A percentile compares a stretch with the other conserved stretches of the same genome.
phyloP scores from a whole-genome alignment of 2,888 invertebrate genomes.

The Lithophane semibrunnea region DNA sequence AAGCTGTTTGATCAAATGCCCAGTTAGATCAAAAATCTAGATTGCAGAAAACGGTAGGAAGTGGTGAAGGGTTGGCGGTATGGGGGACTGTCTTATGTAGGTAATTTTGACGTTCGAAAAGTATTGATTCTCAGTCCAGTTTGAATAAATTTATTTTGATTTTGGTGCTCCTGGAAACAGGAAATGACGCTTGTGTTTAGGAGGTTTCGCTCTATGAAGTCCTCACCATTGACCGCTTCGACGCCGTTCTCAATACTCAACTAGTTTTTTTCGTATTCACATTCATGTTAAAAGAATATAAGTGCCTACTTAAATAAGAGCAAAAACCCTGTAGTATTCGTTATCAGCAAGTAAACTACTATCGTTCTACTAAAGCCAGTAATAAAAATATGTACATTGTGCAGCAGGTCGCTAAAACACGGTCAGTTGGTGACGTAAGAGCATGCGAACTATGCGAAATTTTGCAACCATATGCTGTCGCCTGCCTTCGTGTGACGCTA shows the following conservation, averaged over 20 bases:
- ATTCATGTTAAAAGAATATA: too few relatives aligned
- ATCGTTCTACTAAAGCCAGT: slow-evolving; percentile 10
- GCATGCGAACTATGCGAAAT: slow-evolving; percentile 55
- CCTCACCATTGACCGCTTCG: too few relatives aligned
- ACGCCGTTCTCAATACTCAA: neutral
- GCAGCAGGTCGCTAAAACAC: slow-evolving; percentile 41
- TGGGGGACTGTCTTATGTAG: too few relatives aligned
- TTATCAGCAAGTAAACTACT: slow-evolving; percentile 6
- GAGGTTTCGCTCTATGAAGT: neutral
- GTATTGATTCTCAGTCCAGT: too few relatives aligned
- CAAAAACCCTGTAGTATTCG: neutral
- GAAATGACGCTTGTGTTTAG: neutral
- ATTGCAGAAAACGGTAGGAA: neutral
- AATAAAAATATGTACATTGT: slow-evolving; percentile 55
- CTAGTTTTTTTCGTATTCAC: neutral
- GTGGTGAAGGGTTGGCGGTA: too few relatives aligned
- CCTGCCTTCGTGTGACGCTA: slow-evolving; percentile 21
- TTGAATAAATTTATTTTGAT: too few relatives aligned
- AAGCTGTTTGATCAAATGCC: neutral
- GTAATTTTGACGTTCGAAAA: too few relatives aligned
- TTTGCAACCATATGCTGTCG: slow-evolving; percentile 55
- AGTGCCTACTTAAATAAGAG: neutral
- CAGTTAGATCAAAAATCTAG: neutral
- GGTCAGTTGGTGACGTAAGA: slow-evolving; percentile 52
- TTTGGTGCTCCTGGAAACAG: neutral